These are phyloP conservation scores for Drosophila tanythrix DNA, from an alignment of 2,888 invertebrate species.

Conservation along the genomic window DNA sequence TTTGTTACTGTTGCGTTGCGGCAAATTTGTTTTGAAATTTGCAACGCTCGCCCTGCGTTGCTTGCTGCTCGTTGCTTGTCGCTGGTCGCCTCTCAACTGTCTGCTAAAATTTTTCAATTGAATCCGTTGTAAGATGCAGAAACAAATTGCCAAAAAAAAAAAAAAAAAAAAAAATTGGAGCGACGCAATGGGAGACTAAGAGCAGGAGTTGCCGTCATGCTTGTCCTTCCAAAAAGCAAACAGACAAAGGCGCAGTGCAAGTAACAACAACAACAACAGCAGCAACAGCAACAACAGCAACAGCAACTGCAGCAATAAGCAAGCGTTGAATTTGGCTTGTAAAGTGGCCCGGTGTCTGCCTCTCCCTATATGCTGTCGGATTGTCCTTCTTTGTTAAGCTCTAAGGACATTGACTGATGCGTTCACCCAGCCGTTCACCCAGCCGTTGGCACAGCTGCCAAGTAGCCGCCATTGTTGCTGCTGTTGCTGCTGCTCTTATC, in stretches of 20 bases:
- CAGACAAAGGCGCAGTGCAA: conserved; percentile 69
- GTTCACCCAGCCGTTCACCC: conserved; percentile 69
- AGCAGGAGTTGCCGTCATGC: conserved; percentile 56
- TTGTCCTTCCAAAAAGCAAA: conserved; percentile 56
- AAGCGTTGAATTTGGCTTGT: conserved; percentile 64
- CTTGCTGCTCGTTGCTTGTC: conserved; percentile 4
- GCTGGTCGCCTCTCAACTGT: conserved; percentile 48
- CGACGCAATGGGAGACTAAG: conserved; percentile 11
- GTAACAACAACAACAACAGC: conserved; percentile 39
- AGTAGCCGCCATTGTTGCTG: conserved; percentile 61
- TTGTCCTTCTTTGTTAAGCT: conserved; percentile 74
- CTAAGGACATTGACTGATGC: conserved; percentile 82
- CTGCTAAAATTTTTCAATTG: conserved; percentile 73
- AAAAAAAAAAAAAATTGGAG: background rate
- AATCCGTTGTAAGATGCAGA: conserved; percentile 70
- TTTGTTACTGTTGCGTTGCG: conserved; percentile 68
- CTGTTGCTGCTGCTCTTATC: conserved; percentile 15
- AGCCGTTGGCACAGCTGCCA: conserved; percentile 73
- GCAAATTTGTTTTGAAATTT: conserved; percentile 79
- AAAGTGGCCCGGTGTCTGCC: conserved; percentile 67
- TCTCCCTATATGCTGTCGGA: conserved; percentile 33
- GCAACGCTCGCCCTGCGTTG: conserved; percentile 19
- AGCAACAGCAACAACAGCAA: conserved; percentile 12
- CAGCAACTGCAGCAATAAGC: conserved; percentile 30
- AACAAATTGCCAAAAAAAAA: conserved; percentile 66